These are phyloP conservation scores for Achatina immaculata DNA, from an alignment of 1,140 invertebrate species.

Conservation along the genomic window DNA sequence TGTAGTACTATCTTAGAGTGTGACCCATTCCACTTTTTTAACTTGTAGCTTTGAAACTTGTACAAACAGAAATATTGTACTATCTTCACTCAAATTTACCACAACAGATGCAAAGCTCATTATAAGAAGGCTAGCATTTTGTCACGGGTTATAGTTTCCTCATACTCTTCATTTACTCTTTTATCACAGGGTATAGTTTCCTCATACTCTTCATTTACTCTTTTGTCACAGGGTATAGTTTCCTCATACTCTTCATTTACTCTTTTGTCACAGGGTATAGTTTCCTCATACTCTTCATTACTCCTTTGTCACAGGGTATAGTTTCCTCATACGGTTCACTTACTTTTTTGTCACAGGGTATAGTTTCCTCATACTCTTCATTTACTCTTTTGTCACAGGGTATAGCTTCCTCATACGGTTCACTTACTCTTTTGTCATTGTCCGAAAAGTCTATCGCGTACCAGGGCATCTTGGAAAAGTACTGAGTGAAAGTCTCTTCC, in stretches of 20 bases:
- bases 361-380: too few relatives aligned
- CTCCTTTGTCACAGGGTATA: neutral
- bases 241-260: neutral
- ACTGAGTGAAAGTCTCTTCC: slow-evolving; percentile 77
- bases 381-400: slow-evolving; percentile 81
- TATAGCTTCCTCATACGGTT: slow-evolving; percentile 78
- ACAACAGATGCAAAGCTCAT: too few relatives aligned
- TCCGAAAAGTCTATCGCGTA: slow-evolving; percentile 76
- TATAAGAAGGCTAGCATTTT: too few relatives aligned
- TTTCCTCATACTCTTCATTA: neutral
- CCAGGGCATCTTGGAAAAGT: slow-evolving; percentile 81
- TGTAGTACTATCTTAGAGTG: too few relatives aligned
- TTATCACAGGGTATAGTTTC: too few relatives aligned
- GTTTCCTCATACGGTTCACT: too few relatives aligned
- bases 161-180: too few relatives aligned
- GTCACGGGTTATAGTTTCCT: too few relatives aligned
- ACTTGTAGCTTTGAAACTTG: too few relatives aligned
- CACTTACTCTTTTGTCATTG: slow-evolving; percentile 47
- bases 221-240: neutral
- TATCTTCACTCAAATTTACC: too few relatives aligned
- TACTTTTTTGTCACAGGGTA: neutral
- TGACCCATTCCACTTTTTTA: too few relatives aligned
- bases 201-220: neutral
- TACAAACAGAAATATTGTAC: too few relatives aligned
- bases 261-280: neutral